Conservation (phyloP, 1,140 invertebrate species). For the Battus philenor region DNA sequence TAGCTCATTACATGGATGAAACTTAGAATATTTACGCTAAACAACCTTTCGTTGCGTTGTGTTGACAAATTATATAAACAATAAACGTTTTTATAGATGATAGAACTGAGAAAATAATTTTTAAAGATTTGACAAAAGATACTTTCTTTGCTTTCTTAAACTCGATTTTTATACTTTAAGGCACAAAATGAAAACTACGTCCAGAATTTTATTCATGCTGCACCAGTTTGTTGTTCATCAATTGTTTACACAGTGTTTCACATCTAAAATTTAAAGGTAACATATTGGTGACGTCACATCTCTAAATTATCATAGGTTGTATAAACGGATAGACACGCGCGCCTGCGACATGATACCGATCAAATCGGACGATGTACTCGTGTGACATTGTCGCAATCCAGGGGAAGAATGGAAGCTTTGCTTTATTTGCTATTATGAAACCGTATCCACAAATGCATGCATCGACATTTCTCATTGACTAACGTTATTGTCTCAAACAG, state of each 20-base stretch:
- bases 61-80: too few relatives aligned
- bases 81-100: too few relatives aligned
- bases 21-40: too few relatives aligned
- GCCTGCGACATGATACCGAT: slow-evolving; percentile 42
- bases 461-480: too few relatives aligned
- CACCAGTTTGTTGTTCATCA: slow-evolving; percentile 20
- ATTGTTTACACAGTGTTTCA: slow-evolving; percentile 32
- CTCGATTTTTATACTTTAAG: too few relatives aligned
- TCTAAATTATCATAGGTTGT: slow-evolving; percentile 55
- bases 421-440: slow-evolving; percentile 13
- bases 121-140: too few relatives aligned
- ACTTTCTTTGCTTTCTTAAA: too few relatives aligned
- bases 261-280: slow-evolving; percentile 25
- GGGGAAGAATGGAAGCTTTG: background rate
- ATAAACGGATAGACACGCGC: slow-evolving; percentile 61
- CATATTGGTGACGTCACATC: slow-evolving; percentile 41
- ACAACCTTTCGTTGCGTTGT: too few relatives aligned
- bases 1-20: too few relatives aligned
- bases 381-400: background rate
- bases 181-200: too few relatives aligned
- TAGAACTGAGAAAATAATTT: too few relatives aligned
- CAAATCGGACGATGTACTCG: slow-evolving; percentile 14
- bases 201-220: slow-evolving; percentile 19
- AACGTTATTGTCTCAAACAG: slow-evolving; percentile 3
- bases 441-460: background rate